phyloP scores from a whole-genome alignment of 2,113 vertebrate species.

The Antechinus flavipes region DNA sequence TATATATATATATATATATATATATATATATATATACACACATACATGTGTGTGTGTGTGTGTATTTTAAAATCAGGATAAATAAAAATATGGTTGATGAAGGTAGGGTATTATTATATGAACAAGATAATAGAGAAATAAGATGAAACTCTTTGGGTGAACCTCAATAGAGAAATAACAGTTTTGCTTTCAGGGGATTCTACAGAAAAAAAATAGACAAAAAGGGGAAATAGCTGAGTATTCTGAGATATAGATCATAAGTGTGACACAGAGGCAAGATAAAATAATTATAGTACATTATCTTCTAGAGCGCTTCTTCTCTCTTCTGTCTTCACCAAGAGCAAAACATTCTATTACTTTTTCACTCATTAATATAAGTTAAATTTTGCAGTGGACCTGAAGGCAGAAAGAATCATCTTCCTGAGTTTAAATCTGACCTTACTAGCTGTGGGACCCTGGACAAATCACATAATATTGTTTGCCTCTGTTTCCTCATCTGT shows the following conservation, averaged over 20 bases:
- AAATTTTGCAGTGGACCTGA: too few relatives aligned
- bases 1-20: too few relatives aligned
- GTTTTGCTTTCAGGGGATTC: neutral
- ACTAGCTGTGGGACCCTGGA: too few relatives aligned
- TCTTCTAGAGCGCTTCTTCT: neutral
- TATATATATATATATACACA: too few relatives aligned
- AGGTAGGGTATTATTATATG: neutral
- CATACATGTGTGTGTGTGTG: too few relatives aligned
- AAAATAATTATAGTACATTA: neutral
- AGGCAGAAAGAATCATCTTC: too few relatives aligned
- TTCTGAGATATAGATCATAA: neutral
- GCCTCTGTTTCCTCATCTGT: too few relatives aligned
- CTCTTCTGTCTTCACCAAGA: neutral
- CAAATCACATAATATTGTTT: too few relatives aligned
- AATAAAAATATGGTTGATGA: too few relatives aligned
- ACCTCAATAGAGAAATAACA: neutral
- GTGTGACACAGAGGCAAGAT: neutral
- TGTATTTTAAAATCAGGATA: too few relatives aligned
- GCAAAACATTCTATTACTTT: neutral
- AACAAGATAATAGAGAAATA: neutral
- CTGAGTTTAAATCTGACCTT: too few relatives aligned
- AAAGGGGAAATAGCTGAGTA: neutral
- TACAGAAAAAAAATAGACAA: neutral
- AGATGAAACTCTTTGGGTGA: neutral
- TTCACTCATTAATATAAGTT: neutral